Conservation (phyloP, 1,140 invertebrate genomes). For the Bombus affinis region DNA sequence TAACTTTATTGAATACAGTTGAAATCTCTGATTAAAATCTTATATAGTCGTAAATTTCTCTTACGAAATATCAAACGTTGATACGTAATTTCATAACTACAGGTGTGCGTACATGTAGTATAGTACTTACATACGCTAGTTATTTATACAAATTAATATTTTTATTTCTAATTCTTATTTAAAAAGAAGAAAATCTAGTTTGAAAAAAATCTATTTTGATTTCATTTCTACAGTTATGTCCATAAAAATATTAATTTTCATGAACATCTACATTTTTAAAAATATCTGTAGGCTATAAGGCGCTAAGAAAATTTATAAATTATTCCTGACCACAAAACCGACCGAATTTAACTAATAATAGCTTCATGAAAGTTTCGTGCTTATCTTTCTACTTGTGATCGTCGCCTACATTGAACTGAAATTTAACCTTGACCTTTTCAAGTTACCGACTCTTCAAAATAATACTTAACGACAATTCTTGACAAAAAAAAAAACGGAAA, state of each 20-base stretch:
- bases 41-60: not conserved
- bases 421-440: conserved; percentile 38
- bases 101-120: too few species aligned
- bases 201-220: not conserved
- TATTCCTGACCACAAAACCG: not conserved
- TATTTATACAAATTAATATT: not conserved
- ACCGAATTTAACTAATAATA: not conserved
- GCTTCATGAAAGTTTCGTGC: not conserved
- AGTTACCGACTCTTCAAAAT: not conserved
- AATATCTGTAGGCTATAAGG: not conserved
- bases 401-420: not conserved
- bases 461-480: not conserved
- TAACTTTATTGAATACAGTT: not conserved
- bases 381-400: conserved; percentile 27
- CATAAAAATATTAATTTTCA: not conserved
- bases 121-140: not conserved
- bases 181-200: too few species aligned
- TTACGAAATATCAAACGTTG: not conserved
- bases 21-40: not conserved
- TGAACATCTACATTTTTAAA: not conserved
- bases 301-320: not conserved
- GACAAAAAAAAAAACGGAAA: not conserved
- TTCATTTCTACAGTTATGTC: not conserved
- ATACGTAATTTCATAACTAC: not conserved
- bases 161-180: too few species aligned